Conservation (phyloP, 2,113 vertebrate genomes). For the Crotalus viridis region DNA sequence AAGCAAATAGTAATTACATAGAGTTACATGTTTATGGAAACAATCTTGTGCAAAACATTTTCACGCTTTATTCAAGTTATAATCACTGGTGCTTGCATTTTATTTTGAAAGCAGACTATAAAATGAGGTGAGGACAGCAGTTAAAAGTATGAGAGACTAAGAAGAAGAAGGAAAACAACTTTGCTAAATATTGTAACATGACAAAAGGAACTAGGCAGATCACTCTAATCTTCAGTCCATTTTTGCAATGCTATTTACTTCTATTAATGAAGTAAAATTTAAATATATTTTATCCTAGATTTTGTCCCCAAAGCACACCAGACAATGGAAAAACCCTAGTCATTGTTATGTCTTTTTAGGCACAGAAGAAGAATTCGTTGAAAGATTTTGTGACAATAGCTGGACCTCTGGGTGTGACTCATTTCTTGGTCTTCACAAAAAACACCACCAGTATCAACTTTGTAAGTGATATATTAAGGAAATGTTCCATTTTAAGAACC, state of each 20-base stretch:
- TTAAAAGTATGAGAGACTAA: not conserved
- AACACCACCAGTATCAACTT: constrained; percentile 76
- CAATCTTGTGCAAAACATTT: not conserved
- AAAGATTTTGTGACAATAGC: constrained; percentile 89
- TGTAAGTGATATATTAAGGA: constrained; percentile 65
- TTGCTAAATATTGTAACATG: not conserved
- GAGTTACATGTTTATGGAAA: not conserved
- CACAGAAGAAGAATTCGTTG: constrained; percentile 82
- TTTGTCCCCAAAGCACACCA: rapidly evolving
- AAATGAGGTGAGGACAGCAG: not conserved
- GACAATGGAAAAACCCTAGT: rapidly evolving
- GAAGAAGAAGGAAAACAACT: not conserved
- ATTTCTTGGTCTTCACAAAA: constrained; percentile 87
- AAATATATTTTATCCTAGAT: not conserved
- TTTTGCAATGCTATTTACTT: not conserved
- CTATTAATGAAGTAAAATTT: not conserved
- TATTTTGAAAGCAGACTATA: not conserved
- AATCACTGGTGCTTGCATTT: not conserved
- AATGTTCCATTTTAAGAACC: not conserved
- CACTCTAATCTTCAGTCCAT: not conserved
- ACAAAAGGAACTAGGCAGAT: not conserved
- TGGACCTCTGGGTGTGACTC: constrained; percentile 86
- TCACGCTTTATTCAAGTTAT: not conserved
- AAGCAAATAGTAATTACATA: not conserved
- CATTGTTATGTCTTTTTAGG: constrained; percentile 55